Percentiles rank a stretch among this genome's conserved stretches.
phyloP scores from a whole-genome alignment of 2,797 vertebrate genomes.

The Nannoperca obscura region DNA sequence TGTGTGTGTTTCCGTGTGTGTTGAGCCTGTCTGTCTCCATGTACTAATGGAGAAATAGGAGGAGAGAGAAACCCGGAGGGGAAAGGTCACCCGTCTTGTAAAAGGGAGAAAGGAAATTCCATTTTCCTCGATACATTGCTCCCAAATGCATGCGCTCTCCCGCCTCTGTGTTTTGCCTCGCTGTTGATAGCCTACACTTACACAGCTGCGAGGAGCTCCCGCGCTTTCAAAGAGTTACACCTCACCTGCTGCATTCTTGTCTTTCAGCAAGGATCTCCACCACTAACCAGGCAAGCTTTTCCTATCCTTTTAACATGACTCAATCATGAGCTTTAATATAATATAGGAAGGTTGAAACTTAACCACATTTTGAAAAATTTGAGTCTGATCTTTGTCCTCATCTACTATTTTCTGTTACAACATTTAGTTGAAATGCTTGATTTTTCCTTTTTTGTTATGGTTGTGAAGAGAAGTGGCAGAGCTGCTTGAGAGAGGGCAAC shows the following conservation, averaged over 20 bases:
- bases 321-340: conserved; percentile 7
- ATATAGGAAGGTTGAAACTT: not conserved
- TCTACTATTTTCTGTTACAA: not conserved
- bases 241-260: conserved; percentile 35
- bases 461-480: not conserved
- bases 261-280: conserved; percentile 19
- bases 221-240: not conserved
- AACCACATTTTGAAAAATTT: conserved; percentile 13
- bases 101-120: conserved; percentile 70
- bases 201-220: conserved; percentile 11
- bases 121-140: conserved; percentile 60
- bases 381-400: not conserved
- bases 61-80: conserved; percentile 57
- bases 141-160: conserved; percentile 34
- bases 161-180: conserved; percentile 38
- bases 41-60: conserved; percentile 71
- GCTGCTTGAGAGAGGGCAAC: not conserved
- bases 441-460: not conserved
- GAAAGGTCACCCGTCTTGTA: conserved; percentile 71
- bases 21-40: conserved; percentile 55
- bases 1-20: conserved; percentile 49
- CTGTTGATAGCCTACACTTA: conserved; percentile 37
- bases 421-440: not conserved
- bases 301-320: not conserved
- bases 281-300: conserved; percentile 6